Evolutionary conservation across 2,888 invertebrate species (phyloP).

Genomic region (Oscheius sp.): DNA sequence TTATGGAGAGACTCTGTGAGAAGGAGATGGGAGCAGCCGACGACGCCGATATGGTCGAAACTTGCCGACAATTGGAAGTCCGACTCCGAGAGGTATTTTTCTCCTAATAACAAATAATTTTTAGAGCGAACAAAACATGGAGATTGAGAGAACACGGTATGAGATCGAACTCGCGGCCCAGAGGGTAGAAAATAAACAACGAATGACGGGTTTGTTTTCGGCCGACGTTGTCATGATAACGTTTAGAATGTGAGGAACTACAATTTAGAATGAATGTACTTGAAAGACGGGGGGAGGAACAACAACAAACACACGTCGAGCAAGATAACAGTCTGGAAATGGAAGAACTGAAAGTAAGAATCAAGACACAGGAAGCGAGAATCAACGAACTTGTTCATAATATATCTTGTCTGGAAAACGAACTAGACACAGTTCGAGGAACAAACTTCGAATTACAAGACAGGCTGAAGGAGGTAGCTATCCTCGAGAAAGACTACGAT

Average conservation of each 20-base stretch:
- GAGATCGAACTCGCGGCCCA: conserved; percentile 20
- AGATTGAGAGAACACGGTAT: neutral
- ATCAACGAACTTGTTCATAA: neutral
- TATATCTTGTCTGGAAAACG: neutral
- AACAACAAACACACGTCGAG: neutral
- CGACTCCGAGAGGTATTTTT: conserved; percentile 15
- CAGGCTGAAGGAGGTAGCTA: neutral
- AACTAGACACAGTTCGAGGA: neutral
- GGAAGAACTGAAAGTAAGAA: conserved; percentile 2
- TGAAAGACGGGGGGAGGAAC: neutral
- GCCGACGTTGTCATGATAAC: too few species aligned
- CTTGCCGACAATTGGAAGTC: conserved; percentile 22
- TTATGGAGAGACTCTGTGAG: conserved; percentile 54
- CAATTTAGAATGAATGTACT: neutral
- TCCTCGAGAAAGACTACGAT: conserved; percentile 10
- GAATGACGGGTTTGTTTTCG: neutral
- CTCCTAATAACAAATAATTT: neutral
- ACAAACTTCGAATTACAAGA: neutral
- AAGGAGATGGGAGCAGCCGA: conserved; percentile 38
- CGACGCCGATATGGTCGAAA: conserved; percentile 26
- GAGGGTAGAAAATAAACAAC: conserved; percentile 2
- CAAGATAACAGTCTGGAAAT: conserved; percentile 4
- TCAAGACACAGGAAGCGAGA: conserved; percentile 2
- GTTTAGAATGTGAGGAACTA: conserved; percentile 14
- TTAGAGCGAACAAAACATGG: conserved; percentile 21